Conservation (phyloP, 2,888 invertebrate genomes). For the Calliphora vomitoria region DNA sequence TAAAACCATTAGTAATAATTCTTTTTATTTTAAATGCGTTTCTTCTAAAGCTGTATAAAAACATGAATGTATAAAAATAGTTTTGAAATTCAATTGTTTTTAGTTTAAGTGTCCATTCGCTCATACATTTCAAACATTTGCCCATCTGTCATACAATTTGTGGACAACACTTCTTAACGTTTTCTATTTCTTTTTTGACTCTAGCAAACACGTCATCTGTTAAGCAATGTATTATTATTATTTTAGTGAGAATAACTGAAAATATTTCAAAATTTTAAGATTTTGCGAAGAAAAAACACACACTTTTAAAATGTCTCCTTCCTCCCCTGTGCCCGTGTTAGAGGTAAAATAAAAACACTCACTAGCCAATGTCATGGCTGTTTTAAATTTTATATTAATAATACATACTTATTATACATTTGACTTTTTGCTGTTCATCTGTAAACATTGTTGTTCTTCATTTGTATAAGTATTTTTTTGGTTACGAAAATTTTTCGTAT, state of each 20-base stretch:
- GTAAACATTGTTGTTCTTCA: conserved; percentile 2
- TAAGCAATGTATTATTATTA: conserved; percentile 33
- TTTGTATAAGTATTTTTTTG: neutral
- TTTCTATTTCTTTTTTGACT: neutral
- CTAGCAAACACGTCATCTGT: conserved; percentile 19
- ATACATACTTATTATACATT: conserved; percentile 10
- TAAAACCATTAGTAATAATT: too few species aligned
- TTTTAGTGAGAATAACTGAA: conserved; percentile 9
- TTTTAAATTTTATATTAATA: conserved; percentile 58
- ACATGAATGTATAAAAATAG: too few species aligned
- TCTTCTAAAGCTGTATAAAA: too few species aligned
- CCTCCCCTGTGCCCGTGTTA: neutral
- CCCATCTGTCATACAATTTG: conserved; percentile 27
- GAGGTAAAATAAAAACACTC: conserved; percentile 18
- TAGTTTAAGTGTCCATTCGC: too few species aligned
- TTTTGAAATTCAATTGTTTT: too few species aligned
- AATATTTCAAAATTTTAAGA: neutral
- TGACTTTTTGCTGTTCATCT: conserved; percentile 6
- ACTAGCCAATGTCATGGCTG: conserved; percentile 55
- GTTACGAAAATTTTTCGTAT: neutral
- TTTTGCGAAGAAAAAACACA: conserved; percentile 5
- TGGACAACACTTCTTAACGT: conserved; percentile 15
- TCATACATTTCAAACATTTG: too few species aligned
- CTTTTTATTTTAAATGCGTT: too few species aligned
- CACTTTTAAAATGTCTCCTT: neutral